Percentiles rank a stretch among this genome's conserved stretches.
These are phyloP conservation scores for Neogale vison DNA, from an alignment of 2,113 vertebrate genomes.

Conservation along the genomic window DNA sequence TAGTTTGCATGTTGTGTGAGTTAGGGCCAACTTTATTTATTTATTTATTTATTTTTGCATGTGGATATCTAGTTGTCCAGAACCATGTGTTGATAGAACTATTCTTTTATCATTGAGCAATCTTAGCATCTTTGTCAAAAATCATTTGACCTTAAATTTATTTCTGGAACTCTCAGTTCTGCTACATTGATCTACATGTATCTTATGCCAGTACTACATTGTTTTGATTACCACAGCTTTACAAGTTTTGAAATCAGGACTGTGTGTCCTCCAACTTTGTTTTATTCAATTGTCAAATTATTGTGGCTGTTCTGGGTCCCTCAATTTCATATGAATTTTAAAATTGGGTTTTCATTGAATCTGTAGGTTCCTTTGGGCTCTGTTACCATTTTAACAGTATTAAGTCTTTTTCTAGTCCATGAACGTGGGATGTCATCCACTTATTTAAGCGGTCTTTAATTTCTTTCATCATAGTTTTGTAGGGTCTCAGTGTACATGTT, in stretches of 20 bases:
- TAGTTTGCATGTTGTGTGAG: neutral
- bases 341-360: neutral
- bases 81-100: neutral
- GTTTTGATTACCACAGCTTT: neutral
- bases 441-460: neutral
- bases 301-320: neutral
- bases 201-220: neutral
- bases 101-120: neutral
- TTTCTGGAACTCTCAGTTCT: neutral
- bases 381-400: neutral
- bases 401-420: neutral
- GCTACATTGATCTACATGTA: neutral
- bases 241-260: neutral
- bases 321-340: neutral
- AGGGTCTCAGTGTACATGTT: neutral
- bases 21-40: neutral
- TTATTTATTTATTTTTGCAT: neutral
- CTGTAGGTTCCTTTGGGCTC: neutral
- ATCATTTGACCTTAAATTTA: neutral
- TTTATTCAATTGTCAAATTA: neutral
- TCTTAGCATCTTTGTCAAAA: neutral
- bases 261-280: neutral
- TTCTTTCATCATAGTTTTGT: neutral
- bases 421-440: neutral
- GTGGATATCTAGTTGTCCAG: neutral